Evolutionary conservation across 2,888 invertebrate species (phyloP).

Genomic region (Congeria kusceri): DNA sequence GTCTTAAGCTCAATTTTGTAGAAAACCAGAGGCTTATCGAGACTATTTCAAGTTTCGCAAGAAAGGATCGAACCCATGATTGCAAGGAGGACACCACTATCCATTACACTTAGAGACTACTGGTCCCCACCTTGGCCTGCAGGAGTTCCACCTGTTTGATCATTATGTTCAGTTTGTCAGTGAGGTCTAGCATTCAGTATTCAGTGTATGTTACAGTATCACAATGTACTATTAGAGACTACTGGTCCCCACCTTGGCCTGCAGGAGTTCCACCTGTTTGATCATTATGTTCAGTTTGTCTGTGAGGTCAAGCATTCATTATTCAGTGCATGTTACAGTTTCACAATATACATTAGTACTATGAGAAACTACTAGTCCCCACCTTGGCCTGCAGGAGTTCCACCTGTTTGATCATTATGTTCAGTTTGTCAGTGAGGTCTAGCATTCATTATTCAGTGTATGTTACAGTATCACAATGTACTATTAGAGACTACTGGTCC

Average conservation of each 20-base stretch:
- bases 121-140: conserved; percentile 85
- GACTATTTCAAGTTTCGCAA: too few species aligned
- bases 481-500: conserved; percentile 84
- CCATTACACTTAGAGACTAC: too few species aligned
- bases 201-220: too few species aligned
- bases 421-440: conserved; percentile 86
- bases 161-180: conserved; percentile 87
- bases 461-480: too few species aligned
- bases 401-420: conserved; percentile 87
- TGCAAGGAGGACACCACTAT: too few species aligned
- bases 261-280: conserved; percentile 86
- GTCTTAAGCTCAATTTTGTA: too few species aligned
- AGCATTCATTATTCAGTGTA: conserved; percentile 83
- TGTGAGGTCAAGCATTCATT: conserved; percentile 82
- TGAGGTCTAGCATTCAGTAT: conserved; percentile 82
- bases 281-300: conserved; percentile 87
- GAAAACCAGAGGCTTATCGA: too few species aligned
- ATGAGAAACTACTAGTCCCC: conserved; percentile 84
- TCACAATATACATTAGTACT: too few species aligned
- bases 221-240: too few species aligned
- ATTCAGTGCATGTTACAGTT: too few species aligned
- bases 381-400: conserved; percentile 86
- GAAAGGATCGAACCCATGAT: too few species aligned
- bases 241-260: conserved; percentile 85
- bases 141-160: conserved; percentile 87